Evolutionary conservation across 2,888 invertebrate species (phyloP), one percentile per base, ranked within the genome.

Genomic region (Sericinus montela): DNA sequence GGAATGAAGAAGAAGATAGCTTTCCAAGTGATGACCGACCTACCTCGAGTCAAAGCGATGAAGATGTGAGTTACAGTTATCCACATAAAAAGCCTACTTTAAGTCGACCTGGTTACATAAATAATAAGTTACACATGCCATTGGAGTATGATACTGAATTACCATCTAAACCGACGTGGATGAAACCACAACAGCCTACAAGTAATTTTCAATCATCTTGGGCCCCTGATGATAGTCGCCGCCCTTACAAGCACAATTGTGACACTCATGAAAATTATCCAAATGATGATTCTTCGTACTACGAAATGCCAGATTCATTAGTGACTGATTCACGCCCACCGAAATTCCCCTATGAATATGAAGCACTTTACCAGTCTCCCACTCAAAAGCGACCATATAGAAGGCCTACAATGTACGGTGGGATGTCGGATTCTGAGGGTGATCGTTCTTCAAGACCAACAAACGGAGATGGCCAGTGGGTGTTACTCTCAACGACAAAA

Each of bases 391-490:
- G 83, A 5, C 87, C 88, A 1, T 63, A 71, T 29, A 77, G 82
- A 56, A 67, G 84, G 49, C 90, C 90, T 2, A 82, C 88, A 1
- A 85, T 90, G 41, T 90, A 91, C 32, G 84, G 90, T 14, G 90
- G 90, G 25, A 59, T 68, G 29, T 61, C 77, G 6, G 80, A 81
- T 25, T 65, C 72, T 44, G 85, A 87, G 23, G 74, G 65, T 43
- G 90, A 91, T 63, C 90, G 92, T 0, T 74, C 83, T 2, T 87
- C 90, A 1, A 90, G 93, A 69, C 93, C 94, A 0, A 86, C 91
- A 0, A 87, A 89, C 52, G 93, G 93, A 0, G 93, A 94, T 52
- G 95, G 95, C 0, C 93, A 94, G 59, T 95, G 95, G 95, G 92
- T 95, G 1, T 78, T 95, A 1, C 75, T 95, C 6, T 94, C 94